A percentile compares a stretch with the other conserved stretches of the same genome.
phyloP scores from a whole-genome alignment of 1,140 invertebrate genomes.

The Limonius californicus region DNA sequence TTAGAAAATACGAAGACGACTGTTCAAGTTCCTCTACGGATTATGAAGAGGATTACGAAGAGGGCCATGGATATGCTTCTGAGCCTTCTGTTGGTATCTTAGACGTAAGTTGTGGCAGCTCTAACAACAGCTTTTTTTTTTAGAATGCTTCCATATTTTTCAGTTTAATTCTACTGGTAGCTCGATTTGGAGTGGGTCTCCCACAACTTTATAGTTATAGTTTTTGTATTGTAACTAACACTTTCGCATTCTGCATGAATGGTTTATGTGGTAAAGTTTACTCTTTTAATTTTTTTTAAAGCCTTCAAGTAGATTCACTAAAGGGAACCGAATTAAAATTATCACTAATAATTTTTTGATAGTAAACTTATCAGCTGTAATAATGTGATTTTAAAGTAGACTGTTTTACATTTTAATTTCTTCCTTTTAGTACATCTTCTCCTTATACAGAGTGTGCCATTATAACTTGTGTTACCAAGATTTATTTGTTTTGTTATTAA shows the following conservation, averaged over 20 bases:
- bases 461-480: no score
- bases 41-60: constrained; percentile 58
- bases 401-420: no score
- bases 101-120: constrained; percentile 44
- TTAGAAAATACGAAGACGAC: constrained; percentile 42
- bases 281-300: no score
- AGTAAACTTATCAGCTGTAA: no score
- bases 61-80: constrained; percentile 77
- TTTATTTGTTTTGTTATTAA: no score
- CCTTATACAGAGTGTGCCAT: no score
- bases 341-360: no score
- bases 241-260: not conserved
- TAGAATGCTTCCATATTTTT: not conserved
- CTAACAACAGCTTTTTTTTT: not conserved
- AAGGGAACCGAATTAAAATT: no score
- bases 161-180: not conserved
- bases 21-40: constrained; percentile 48
- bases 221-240: constrained; percentile 4
- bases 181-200: not conserved
- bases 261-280: no score
- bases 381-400: no score
- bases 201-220: not conserved
- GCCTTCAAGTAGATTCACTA: no score
- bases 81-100: constrained; percentile 66
- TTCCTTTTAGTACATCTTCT: no score